phyloP scores from a whole-genome alignment of 2,797 vertebrate genomes.

The Ateles fusciceps region DNA sequence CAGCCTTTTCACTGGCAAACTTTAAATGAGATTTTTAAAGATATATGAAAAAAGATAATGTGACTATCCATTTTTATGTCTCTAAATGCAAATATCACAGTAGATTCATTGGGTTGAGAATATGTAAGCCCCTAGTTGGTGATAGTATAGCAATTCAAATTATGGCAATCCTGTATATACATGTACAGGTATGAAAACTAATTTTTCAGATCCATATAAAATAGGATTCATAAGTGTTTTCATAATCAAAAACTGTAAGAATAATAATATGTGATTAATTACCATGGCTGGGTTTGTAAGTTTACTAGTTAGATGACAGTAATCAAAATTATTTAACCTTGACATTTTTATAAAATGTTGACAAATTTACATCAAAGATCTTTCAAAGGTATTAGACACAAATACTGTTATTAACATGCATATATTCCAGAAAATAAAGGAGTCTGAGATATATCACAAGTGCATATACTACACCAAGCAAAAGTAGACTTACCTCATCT shows the following conservation, averaged over 20 bases:
- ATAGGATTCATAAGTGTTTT: not conserved
- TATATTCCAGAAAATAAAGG: not conserved
- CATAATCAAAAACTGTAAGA: not conserved
- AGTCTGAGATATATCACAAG: not conserved
- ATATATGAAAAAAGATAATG: not conserved
- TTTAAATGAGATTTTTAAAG: not conserved
- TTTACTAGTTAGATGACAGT: not conserved
- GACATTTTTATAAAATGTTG: not conserved
- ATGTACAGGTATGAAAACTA: not conserved
- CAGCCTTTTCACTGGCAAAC: not conserved
- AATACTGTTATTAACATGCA: not conserved
- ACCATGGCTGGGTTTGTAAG: not conserved
- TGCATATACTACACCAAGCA: not conserved
- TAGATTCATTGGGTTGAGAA: not conserved
- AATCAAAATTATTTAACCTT: not conserved
- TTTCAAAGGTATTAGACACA: not conserved
- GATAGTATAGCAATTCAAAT: not conserved
- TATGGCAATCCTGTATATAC: not conserved
- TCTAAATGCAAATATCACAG: conserved; percentile 4
- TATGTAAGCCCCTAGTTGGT: not conserved
- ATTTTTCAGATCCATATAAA: not conserved
- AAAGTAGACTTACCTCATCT: conserved; percentile 75
- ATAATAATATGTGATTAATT: not conserved
- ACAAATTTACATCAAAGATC: not conserved
- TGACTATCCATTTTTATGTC: not conserved